Conservation (phyloP, 2,797 vertebrate genomes). For the Psittacula echo region DNA sequence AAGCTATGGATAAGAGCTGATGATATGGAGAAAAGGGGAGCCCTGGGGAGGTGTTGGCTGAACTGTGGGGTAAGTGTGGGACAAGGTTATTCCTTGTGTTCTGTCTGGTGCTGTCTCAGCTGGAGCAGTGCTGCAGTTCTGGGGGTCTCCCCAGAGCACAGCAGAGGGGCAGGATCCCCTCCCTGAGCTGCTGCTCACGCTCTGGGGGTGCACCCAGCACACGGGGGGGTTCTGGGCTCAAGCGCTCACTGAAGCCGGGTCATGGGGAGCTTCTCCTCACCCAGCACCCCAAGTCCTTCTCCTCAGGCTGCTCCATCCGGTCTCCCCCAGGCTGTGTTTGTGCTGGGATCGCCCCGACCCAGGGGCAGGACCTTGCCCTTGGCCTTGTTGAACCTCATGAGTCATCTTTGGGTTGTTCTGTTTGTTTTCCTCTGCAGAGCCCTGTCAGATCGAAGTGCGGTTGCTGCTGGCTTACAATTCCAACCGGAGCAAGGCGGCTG, state of each 20-base stretch:
- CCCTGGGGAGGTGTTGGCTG: background rate
- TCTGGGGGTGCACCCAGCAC: no score
- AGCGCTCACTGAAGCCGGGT: no score
- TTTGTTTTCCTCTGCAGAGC: conserved; percentile 79
- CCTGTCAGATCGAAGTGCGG: conserved; percentile 92
- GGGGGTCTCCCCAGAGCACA: background rate
- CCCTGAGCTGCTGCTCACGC: background rate
- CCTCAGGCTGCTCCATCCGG: background rate
- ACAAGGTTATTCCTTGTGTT: background rate
- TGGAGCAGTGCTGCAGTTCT: background rate
- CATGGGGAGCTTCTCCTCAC: background rate
- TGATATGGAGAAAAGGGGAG: fast-evolving
- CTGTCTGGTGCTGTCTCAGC: background rate
- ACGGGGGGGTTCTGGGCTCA: no score
- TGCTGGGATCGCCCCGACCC: background rate
- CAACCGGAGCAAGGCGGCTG: conserved; percentile 74
- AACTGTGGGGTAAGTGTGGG: background rate
- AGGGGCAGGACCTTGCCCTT: background rate
- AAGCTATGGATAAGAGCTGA: background rate
- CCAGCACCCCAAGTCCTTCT: background rate
- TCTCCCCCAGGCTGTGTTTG: background rate
- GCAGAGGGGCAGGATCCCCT: background rate
- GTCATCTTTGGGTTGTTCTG: background rate
- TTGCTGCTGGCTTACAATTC: conserved; percentile 93
- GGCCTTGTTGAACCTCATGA: background rate